These are phyloP conservation scores for Entomyzon cyanotis DNA, from an alignment of 2,113 vertebrate species.

Conservation along the genomic window DNA sequence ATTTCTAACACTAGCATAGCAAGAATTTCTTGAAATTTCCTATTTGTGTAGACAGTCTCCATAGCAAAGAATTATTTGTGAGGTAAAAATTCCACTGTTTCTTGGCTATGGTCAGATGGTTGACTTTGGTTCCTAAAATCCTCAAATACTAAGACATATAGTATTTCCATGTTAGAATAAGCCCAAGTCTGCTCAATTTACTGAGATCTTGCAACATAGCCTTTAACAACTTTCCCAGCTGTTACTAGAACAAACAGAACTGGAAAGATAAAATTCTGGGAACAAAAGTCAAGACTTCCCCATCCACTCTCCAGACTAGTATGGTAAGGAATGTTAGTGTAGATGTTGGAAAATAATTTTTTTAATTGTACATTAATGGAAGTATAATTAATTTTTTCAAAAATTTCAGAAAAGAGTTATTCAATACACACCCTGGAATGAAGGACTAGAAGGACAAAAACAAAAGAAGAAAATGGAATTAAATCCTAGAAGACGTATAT, in stretches of 20 bases:
- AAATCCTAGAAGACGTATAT: neutral
- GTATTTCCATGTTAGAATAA: neutral
- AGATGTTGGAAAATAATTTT: too few species aligned
- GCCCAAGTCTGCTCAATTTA: neutral
- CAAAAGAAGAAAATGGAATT: neutral
- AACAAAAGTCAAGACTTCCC: neutral
- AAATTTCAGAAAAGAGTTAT: neutral
- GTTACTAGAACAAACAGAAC: neutral
- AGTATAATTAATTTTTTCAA: neutral
- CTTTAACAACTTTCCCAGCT: neutral
- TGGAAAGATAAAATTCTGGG: neutral
- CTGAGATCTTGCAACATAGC: neutral
- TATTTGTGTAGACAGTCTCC: conserved; percentile 75
- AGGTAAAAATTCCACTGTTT: conserved; percentile 71
- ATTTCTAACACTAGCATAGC: conserved; percentile 48
- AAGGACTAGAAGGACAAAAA: neutral
- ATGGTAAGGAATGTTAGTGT: neutral
- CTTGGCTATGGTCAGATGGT: conserved; percentile 8
- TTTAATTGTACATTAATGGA: neutral
- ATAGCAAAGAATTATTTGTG: conserved; percentile 73
- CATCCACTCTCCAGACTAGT: neutral
- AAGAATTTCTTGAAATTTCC: conserved; percentile 70
- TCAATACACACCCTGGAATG: neutral
- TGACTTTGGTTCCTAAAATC: conserved; percentile 6
- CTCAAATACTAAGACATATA: conserved; percentile 14